Conservation (phyloP, 2,888 invertebrate genomes). For the Scaptomyza polygonia region DNA sequence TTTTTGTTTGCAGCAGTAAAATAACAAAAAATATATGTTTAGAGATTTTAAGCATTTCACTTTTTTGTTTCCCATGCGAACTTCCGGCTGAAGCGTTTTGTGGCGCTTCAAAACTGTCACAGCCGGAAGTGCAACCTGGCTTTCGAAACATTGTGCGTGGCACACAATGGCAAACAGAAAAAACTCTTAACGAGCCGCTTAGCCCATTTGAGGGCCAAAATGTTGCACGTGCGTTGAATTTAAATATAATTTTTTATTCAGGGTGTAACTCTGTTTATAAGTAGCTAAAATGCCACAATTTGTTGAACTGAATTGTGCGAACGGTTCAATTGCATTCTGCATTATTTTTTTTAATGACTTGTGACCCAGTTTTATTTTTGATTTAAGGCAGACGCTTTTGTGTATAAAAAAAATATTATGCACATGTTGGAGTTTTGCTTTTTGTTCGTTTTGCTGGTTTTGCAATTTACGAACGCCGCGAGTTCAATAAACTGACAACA, state of each 20-base stretch:
- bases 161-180: conserved; percentile 1
- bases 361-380: conserved; percentile 56
- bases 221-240: conserved; percentile 68
- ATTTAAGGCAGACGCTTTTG: conserved; percentile 16
- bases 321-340: conserved; percentile 41
- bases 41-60: conserved; percentile 24
- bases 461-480: conserved; percentile 21
- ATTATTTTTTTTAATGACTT: conserved; percentile 51
- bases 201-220: conserved; percentile 61
- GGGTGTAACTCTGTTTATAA: conserved; percentile 47
- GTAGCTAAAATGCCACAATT: conserved; percentile 53
- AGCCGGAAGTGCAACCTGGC: conserved; percentile 78
- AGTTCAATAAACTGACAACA: conserved; percentile 66
- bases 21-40: conserved; percentile 18
- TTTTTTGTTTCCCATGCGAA: conserved; percentile 34
- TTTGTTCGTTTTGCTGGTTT: conserved; percentile 17
- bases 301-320: conserved; percentile 55
- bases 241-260: conserved; percentile 20
- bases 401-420: too few relatives aligned
- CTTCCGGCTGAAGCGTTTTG: conserved; percentile 55
- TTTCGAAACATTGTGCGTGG: conserved; percentile 56
- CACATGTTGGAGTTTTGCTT: background rate
- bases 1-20: conserved; percentile 6
- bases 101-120: conserved; percentile 72
- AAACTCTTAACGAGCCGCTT: conserved; percentile 66